These are phyloP conservation scores for Podilymbus podiceps DNA, from an alignment of 2,113 vertebrate species.

Conservation along the genomic window DNA sequence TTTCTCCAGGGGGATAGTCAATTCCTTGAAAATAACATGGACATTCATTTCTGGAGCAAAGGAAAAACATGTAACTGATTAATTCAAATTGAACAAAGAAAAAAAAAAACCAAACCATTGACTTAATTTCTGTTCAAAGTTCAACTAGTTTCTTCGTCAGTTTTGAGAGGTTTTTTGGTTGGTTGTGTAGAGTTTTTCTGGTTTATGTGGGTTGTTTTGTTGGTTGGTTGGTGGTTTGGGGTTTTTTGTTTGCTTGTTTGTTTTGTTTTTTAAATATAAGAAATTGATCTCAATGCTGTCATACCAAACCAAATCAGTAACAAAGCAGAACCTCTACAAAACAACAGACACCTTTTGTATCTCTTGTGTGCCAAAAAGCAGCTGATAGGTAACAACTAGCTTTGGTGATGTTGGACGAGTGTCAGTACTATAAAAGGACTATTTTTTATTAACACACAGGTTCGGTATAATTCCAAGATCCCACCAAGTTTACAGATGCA, in stretches of 20 bases:
- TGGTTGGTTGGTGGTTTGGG: fast-evolving
- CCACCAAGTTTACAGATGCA: neutral
- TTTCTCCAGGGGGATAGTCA: slow-evolving; percentile 89
- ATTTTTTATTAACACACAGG: neutral
- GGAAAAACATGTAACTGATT: neutral
- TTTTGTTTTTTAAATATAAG: neutral
- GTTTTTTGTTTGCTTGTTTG: neutral
- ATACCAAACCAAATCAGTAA: neutral
- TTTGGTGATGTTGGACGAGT: neutral
- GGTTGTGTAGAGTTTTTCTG: fast-evolving
- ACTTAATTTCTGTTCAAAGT: neutral
- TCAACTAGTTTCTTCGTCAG: neutral
- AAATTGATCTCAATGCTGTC: neutral
- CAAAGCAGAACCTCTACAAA: neutral
- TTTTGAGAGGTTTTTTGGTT: neutral
- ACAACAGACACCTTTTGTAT: neutral
- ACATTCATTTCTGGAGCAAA: slow-evolving; percentile 84
- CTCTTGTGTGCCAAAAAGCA: neutral
- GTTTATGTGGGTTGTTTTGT: too few relatives aligned
- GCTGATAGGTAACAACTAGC: neutral
- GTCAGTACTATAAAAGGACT: neutral
- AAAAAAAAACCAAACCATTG: neutral
- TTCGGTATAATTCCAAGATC: neutral
- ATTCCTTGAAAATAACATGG: slow-evolving; percentile 90
- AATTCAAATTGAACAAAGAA: neutral